Percentiles rank a stretch among this genome's conserved stretches.
Conservation (phyloP, 2,888 invertebrate genomes). For the Melanchra persicariae region DNA sequence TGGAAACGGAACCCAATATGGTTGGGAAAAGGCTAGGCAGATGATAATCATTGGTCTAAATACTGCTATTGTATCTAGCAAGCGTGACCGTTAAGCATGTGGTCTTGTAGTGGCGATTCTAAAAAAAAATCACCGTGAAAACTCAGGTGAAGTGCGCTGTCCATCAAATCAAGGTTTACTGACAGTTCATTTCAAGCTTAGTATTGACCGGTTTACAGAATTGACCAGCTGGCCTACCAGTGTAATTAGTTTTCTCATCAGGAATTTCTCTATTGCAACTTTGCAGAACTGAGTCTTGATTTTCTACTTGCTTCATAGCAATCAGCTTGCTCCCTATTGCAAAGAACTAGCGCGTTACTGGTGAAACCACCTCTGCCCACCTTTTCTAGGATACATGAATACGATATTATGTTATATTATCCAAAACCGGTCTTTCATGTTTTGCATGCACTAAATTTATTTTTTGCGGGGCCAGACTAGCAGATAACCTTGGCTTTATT, state of each 20-base stretch:
- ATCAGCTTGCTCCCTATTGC: not conserved
- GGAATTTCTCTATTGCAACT: not conserved
- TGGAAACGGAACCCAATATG: too few species aligned
- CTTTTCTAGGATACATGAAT: not conserved
- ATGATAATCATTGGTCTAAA: too few species aligned
- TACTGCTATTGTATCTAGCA: too few species aligned
- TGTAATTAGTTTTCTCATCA: not conserved
- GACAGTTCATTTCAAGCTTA: too few species aligned
- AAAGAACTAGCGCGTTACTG: not conserved
- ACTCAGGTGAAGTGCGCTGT: too few species aligned
- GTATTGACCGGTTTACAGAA: too few species aligned
- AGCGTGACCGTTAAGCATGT: too few species aligned
- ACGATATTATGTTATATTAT: slow-evolving; percentile 21
- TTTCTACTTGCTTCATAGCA: not conserved
- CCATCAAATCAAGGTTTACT: too few species aligned
- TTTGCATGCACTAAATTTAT: slow-evolving; percentile 72
- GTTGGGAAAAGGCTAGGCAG: too few species aligned
- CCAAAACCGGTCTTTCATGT: slow-evolving; percentile 71
- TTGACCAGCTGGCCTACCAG: not conserved
- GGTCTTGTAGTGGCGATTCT: too few species aligned
- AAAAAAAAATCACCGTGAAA: too few species aligned
- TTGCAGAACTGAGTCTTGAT: not conserved
- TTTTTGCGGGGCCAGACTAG: slow-evolving; percentile 66
- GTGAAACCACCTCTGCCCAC: not conserved
- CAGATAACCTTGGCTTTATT: slow-evolving; percentile 74